phyloP scores from a whole-genome alignment of 2,888 invertebrate species.

The Ischnura elegans region DNA sequence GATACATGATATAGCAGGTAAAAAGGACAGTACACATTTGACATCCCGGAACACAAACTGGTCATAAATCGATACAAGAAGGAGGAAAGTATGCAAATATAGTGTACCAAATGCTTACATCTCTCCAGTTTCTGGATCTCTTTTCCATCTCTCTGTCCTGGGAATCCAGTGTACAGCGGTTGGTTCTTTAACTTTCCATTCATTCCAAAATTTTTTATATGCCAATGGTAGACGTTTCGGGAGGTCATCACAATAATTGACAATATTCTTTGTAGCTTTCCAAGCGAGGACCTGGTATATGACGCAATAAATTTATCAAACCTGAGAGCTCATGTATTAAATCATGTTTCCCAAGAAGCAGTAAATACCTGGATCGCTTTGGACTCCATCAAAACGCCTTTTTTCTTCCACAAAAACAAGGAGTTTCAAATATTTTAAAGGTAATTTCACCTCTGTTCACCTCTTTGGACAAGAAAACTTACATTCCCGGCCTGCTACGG shows the following conservation, averaged over 20 bases:
- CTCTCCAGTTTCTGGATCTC: slow-evolving; percentile 86
- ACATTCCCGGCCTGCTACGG: no score
- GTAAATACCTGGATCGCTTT: slow-evolving; percentile 42
- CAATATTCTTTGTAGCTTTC: slow-evolving; percentile 43
- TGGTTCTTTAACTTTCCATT: slow-evolving; percentile 87
- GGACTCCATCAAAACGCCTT: slow-evolving; percentile 25
- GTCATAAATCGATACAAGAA: no score
- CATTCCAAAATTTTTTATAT: slow-evolving; percentile 91
- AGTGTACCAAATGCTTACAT: slow-evolving; percentile 79
- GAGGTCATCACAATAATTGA: background rate
- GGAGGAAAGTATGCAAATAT: no score
- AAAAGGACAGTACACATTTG: no score
- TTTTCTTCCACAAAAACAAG: background rate
- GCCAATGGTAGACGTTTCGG: slow-evolving; percentile 83
- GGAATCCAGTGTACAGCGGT: slow-evolving; percentile 86
- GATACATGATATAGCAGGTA: no score
- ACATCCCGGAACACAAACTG: no score
- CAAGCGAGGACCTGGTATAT: slow-evolving; percentile 41
- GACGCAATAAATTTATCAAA: background rate
- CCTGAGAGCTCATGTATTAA: background rate
- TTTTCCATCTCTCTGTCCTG: slow-evolving; percentile 86
- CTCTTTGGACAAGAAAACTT: no score
- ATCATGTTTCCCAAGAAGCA: background rate
- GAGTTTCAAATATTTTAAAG: no score
- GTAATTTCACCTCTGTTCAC: no score